Base-by-base conservation (phyloP, 2,113 vertebrate species). In the Podocnemis expansa region DNA sequence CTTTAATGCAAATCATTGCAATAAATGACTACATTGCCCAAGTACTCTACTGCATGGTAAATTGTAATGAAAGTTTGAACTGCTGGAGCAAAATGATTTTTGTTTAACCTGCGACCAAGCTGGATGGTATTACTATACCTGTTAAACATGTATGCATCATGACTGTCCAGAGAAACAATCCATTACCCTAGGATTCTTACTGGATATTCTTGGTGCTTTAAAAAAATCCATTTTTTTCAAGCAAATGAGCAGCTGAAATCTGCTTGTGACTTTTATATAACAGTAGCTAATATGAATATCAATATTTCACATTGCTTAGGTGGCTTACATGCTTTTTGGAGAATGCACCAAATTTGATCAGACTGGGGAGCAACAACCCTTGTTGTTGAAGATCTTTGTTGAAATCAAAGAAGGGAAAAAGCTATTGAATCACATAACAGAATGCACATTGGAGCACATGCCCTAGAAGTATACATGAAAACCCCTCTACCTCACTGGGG, bases 21-120 rank as follows among this genome's bases (percentile, higher is more conserved):
- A 97, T 97, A 97, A 95, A 94, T 95, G 95, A 89, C 95, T 97
- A 95, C 95, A 96, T 75, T 96, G 94, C 91, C 96, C 94, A 95
- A 78, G 93, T 91, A 80, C 92, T 95, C 95, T 91, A 58, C 94
- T 94, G 96, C 94, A 95, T 88, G 95, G 97, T 89, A 93, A 95
- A 97, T 96, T 91, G 92, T 87, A 95, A 93, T 92, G 87, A 86
- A 94, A 95, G 90, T 87, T 91, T 87, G 94, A 95, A 94, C 94
- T 93, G 87, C 95, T 85, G 86, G 75, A 96, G 95, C 92, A 96
- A 96, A 96, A 95, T 87, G 85, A 89, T 89, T 95, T 55, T 92
- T 84, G 73, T 91, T 96, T 96, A 96, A 97, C 92, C 93, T 91
- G 63, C 82, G 91, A 87, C 89, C 80, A 76, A 63, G 31, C 45